Base-by-base conservation (phyloP, 2,888 invertebrate species). In the Philereme transversata region DNA sequence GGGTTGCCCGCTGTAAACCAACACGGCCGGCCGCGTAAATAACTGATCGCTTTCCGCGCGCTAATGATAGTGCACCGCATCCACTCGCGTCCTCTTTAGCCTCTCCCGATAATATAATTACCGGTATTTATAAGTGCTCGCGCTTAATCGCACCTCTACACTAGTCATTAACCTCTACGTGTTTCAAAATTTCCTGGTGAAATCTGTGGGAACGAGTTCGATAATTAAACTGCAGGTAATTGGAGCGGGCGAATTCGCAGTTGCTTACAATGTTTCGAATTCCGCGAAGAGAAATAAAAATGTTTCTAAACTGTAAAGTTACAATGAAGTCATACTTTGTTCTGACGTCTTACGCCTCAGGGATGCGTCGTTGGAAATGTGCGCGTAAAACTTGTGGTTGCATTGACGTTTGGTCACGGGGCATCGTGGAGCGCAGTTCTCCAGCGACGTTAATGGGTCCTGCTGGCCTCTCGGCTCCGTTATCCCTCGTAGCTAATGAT, bases 401-500 rank as follows among this genome's bases (percentile, higher is more conserved):
- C 82, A 91, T 91, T 91, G 91, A 90, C 87, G 91, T 91, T 91
- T 90, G 90, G 90, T 91, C 90, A 91, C 87, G 87, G 88, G 83
- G 81, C 82, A 86, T 87, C 84, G 82, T 60, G 73, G 76, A 73
- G 76, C 70, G 79, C 74, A 76, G 76, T 79, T 40, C 81, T 78
- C 79, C 72, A 68, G 71, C 79, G 72, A 81, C 81, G 82, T 76
- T 84, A 83, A 83, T 88, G 78, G 85, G 73, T 82, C 22, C 78
- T 72, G 78, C 82, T 80, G 88, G 87, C 87, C 88, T 22, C 83
- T 77, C 78, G 87, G 88, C 87, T 85, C 91, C 91, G 91, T 90
- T 91, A 91, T 89, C 84, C 91, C 90, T 91, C 84, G 88, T 90
- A 90, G 91, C 88, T 92, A 92, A 92, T 92, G 92, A 92, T 92